Percentiles rank a stretch among this genome's conserved stretches.
These are phyloP conservation scores for Electrona antarctica DNA, from an alignment of 2,113 vertebrate species.

Conservation along the genomic window DNA sequence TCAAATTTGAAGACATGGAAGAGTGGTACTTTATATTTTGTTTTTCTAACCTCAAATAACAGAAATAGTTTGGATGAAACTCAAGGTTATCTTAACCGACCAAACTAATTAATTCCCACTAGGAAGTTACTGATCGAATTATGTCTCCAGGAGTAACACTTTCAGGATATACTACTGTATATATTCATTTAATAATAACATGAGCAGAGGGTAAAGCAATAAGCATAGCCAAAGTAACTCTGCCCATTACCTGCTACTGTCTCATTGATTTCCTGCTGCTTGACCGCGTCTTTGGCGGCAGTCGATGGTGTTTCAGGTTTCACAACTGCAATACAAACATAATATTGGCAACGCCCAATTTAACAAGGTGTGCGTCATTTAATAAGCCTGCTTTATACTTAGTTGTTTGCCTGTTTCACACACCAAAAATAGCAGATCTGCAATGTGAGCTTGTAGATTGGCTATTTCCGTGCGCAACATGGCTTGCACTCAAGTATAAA, in stretches of 20 bases:
- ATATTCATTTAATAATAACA: background rate
- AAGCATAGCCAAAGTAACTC: background rate
- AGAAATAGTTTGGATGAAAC: too few species aligned
- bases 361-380: too few species aligned
- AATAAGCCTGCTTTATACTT: too few species aligned
- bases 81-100: background rate
- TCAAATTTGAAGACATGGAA: background rate
- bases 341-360: background rate
- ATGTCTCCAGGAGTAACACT: background rate
- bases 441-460: too few species aligned
- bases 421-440: too few species aligned
- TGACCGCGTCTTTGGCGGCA: constrained; percentile 33
- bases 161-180: background rate
- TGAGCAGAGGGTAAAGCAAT: background rate
- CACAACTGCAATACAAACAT: constrained; percentile 49
- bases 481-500: too few species aligned
- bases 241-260: constrained; percentile 54
- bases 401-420: too few species aligned
- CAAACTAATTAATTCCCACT: background rate
- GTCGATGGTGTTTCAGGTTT: constrained; percentile 4
- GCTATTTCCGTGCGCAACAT: too few species aligned
- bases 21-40: too few species aligned
- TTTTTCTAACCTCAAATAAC: too few species aligned
- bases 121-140: background rate
- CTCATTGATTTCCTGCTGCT: constrained; percentile 50